These are phyloP conservation scores for Caprella mutica DNA, from an alignment of 2,888 invertebrate species.

Conservation along the genomic window DNA sequence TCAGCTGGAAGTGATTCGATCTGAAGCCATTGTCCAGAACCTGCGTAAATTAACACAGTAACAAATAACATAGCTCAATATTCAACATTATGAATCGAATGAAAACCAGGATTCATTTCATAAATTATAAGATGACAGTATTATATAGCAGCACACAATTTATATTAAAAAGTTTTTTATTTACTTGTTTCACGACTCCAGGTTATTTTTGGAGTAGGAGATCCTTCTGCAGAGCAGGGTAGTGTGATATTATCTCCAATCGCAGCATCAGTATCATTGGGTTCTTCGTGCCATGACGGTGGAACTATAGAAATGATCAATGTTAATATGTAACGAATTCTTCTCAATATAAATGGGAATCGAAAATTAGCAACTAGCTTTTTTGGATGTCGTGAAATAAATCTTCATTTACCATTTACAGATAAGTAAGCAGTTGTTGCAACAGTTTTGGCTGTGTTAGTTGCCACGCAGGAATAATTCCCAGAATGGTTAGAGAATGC, in stretches of 20 bases:
- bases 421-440: conserved; percentile 44
- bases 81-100: no score
- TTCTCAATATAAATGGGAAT: no score
- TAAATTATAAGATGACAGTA: no score
- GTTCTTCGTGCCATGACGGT: conserved; percentile 44
- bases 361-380: background rate
- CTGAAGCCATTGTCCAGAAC: no score
- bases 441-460: conserved; percentile 44
- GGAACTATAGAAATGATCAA: conserved; percentile 40
- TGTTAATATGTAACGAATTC: no score
- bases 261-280: conserved; percentile 39
- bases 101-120: no score
- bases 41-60: no score
- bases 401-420: conserved; percentile 39
- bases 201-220: conserved; percentile 50
- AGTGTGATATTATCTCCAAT: conserved; percentile 3
- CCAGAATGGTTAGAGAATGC: conserved; percentile 46
- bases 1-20: no score
- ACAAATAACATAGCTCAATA: no score
- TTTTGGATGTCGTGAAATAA: background rate
- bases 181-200: conserved; percentile 63
- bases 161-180: no score
- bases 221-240: conserved; percentile 7
- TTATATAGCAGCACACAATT: no score
- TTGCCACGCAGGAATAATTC: conserved; percentile 47